Evolutionary conservation across 2,888 invertebrate genomes (phyloP).

Genomic region (Hoplodrina blanda): DNA sequence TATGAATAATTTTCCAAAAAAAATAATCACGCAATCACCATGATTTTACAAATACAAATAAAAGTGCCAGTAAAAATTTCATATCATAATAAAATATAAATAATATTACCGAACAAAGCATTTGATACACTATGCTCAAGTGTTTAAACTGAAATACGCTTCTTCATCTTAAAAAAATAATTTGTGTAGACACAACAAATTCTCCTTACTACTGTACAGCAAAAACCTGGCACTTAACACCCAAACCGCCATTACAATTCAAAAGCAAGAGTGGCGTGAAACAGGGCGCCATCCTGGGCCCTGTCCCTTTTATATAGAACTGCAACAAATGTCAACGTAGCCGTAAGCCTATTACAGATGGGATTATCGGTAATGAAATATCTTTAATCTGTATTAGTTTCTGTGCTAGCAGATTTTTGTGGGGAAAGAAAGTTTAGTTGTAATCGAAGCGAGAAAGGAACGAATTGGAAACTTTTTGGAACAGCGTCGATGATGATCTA

Average conservation of each 20-base stretch:
- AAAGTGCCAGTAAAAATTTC: not conserved
- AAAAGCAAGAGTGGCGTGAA: conserved; percentile 64
- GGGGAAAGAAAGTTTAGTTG: conserved; percentile 31
- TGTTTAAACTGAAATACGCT: not conserved
- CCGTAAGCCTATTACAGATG: conserved; percentile 84
- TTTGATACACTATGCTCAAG: conserved; percentile 9
- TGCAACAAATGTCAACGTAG: conserved; percentile 87
- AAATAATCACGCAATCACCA: not conserved
- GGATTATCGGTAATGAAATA: conserved; percentile 90
- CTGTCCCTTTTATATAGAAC: conserved; percentile 64
- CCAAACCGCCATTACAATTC: conserved; percentile 49
- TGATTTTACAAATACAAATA: too few relatives aligned
- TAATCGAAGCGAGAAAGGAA: conserved; percentile 25
- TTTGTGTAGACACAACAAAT: too few relatives aligned
- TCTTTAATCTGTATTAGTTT: conserved; percentile 88
- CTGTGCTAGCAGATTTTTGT: conserved; percentile 65
- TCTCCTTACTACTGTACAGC: not conserved
- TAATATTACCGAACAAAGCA: not conserved
- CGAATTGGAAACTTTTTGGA: conserved; percentile 26
- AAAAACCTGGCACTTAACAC: conserved; percentile 33
- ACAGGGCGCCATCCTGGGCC: conserved; percentile 60
- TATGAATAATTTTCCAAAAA: too few relatives aligned
- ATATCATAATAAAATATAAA: not conserved
- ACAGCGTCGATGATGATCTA: conserved; percentile 4
- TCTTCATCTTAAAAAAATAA: not conserved